Evolutionary conservation across 2,797 vertebrate species (phyloP), one percentile per base, ranked within the genome.

Genomic region (Arvicola amphibius): DNA sequence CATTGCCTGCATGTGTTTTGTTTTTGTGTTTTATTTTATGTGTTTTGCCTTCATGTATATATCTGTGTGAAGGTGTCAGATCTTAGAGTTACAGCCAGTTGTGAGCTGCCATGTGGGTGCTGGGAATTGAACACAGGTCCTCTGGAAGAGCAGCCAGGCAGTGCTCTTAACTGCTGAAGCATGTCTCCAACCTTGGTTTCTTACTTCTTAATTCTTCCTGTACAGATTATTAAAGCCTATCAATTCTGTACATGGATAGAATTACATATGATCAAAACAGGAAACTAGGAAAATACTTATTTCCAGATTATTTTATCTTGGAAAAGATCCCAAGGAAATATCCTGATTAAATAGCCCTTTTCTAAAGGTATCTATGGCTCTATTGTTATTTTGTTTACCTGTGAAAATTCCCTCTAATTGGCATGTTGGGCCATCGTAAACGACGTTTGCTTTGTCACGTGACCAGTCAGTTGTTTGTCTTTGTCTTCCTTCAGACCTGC

Each of bases 281-380:
- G 84, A 92, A 87, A 46, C 63, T 91, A 32, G 71, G 53, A 95
- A 94, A 71, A n/a, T 86, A 86, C 43, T 71, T 29, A 63, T 95
- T 71, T 87, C 80, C 63, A 32, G 71, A 80, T 84, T 69, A 74
- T 90, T 91, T 95, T 81, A 16, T 86, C 3, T 87, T 59, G 69
- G 29, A n/a, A 89, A 71, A 67, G 88, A 85, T 85, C 34, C 37
- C 23, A 74, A 80, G 46, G 92, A 79, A 88, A 90, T 93, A 10
- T 32, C 5, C 8, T 53, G 53, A 17, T 53, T 53, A 53, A 53
- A 53, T 17, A 53, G 53, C 53, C 53, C 53, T 19, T 90, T 67
- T 77, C 48, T 74, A 56, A 81, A 94, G 21, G 37, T 29, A 61
- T 81, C 56, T 27, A 0, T 63, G 29, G 43, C 67, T 91, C 51